These are phyloP conservation scores for Phaetusa simplex DNA, from an alignment of 2,113 vertebrate genomes.

Conservation along the genomic window DNA sequence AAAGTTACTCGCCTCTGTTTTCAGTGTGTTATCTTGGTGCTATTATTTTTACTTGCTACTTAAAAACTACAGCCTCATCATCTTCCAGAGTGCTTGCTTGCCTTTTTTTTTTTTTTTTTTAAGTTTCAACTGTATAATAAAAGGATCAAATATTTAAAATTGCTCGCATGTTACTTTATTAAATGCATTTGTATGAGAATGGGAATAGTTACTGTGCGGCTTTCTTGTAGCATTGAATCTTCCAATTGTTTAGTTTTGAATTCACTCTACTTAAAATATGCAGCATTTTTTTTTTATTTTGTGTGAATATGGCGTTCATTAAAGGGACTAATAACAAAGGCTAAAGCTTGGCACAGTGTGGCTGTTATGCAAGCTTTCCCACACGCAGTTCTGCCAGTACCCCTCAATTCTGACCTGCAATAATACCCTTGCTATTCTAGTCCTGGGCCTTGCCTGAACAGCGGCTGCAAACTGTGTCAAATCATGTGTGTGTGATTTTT, in stretches of 20 bases:
- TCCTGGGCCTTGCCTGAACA: slow-evolving; percentile 38
- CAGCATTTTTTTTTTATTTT: slow-evolving; percentile 38
- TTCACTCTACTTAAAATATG: slow-evolving; percentile 61
- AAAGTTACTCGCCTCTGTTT: not conserved
- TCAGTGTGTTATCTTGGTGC: slow-evolving; percentile 33
- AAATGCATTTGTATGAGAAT: slow-evolving; percentile 50
- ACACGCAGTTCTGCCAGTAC: slow-evolving; percentile 57
- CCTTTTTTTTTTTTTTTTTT: not conserved
- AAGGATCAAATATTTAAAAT: slow-evolving; percentile 57
- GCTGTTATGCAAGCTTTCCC: slow-evolving; percentile 67
- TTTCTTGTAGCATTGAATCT: slow-evolving; percentile 54
- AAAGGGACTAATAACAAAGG: slow-evolving; percentile 68
- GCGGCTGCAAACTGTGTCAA: slow-evolving; percentile 41
- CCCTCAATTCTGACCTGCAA: slow-evolving; percentile 65
- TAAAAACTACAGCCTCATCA: slow-evolving; percentile 46
- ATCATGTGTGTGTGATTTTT: slow-evolving; percentile 20
- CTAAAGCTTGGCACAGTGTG: slow-evolving; percentile 62
- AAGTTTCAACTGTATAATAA: slow-evolving; percentile 7
- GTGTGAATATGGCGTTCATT: slow-evolving; percentile 70
- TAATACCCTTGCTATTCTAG: slow-evolving; percentile 65
- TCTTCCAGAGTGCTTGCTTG: not conserved
- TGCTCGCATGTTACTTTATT: slow-evolving; percentile 29
- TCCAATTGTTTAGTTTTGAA: slow-evolving; percentile 58
- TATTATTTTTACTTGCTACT: slow-evolving; percentile 61
- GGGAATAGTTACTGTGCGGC: slow-evolving; percentile 30